These are phyloP conservation scores for Eudemis profundana DNA, from an alignment of 2,888 invertebrate species.

Conservation along the genomic window DNA sequence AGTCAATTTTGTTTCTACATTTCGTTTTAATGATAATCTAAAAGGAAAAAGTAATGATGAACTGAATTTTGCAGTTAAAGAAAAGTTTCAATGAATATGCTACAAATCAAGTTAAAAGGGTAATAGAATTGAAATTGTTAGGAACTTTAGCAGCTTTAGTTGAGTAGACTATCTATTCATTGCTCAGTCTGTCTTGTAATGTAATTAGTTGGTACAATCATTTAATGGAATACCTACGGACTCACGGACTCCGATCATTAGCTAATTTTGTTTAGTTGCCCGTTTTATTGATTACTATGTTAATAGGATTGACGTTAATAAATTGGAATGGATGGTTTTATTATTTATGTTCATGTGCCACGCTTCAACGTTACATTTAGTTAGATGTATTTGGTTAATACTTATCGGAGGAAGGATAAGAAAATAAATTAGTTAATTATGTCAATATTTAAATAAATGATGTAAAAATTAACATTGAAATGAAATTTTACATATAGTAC, in stretches of 20 bases:
- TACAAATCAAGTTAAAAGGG: neutral
- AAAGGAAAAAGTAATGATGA: neutral
- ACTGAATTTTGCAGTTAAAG: neutral
- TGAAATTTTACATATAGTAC: too few species aligned
- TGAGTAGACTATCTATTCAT: slow-evolving; percentile 12
- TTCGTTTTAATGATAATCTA: neutral
- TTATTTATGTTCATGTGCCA: slow-evolving; percentile 13
- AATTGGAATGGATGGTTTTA: slow-evolving; percentile 21
- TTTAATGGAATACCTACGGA: slow-evolving; percentile 36
- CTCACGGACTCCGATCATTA: slow-evolving; percentile 27
- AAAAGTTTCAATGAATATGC: neutral
- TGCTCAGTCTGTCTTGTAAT: slow-evolving; percentile 19
- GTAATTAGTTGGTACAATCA: slow-evolving; percentile 35
- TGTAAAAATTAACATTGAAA: too few species aligned
- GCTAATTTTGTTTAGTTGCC: slow-evolving; percentile 40
- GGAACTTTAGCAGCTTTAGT: slow-evolving; percentile 9
- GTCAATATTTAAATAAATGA: too few species aligned
- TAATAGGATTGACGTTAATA: slow-evolving; percentile 30
- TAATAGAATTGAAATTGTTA: neutral
- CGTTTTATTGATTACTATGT: slow-evolving; percentile 35
- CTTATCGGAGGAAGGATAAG: too few species aligned
- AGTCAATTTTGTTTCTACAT: neutral
- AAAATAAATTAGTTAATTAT: too few species aligned
- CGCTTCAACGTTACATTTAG: neutral
- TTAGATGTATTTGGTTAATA: neutral